These are phyloP conservation scores for Drosophila fuyamai DNA, from an alignment of 1,140 invertebrate genomes.

Conservation along the genomic window DNA sequence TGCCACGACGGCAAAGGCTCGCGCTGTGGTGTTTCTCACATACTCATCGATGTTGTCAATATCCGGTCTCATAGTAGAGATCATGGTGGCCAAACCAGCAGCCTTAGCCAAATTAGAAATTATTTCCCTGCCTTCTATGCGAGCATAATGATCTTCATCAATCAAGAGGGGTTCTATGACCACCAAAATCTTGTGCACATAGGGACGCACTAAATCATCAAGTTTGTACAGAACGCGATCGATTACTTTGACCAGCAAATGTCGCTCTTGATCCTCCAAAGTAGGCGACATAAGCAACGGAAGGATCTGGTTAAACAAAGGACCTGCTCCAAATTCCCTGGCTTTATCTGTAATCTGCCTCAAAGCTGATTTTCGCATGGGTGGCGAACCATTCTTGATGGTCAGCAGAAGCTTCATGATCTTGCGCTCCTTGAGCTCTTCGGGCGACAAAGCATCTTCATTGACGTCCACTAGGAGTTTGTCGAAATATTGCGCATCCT, in stretches of 20 bases:
- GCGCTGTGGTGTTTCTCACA: slow-evolving; percentile 98
- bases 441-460: slow-evolving; percentile 96
- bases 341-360: slow-evolving; percentile 99
- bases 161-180: slow-evolving; percentile 99
- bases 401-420: slow-evolving; percentile 99
- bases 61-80: slow-evolving; percentile 99
- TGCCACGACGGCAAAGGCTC: slow-evolving; percentile 99
- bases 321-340: slow-evolving; percentile 98
- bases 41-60: slow-evolving; percentile 99
- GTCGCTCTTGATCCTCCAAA: slow-evolving; percentile 99
- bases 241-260: slow-evolving; percentile 99
- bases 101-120: slow-evolving; percentile 99
- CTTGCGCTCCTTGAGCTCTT: slow-evolving; percentile 99
- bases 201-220: slow-evolving; percentile 99
- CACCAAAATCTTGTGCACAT: slow-evolving; percentile 99
- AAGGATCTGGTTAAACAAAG: slow-evolving; percentile 99
- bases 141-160: slow-evolving; percentile 99
- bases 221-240: slow-evolving; percentile 99
- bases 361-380: slow-evolving; percentile 99
- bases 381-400: slow-evolving; percentile 99
- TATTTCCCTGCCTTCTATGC: slow-evolving; percentile 99
- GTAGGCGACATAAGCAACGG: slow-evolving; percentile 99
- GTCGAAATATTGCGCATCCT: slow-evolving; percentile 99
- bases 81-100: slow-evolving; percentile 99
- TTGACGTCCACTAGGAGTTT: slow-evolving; percentile 99